phyloP scores from a whole-genome alignment of 2,113 vertebrate species.

The western clawed frog (Xenopus tropicalis) region DNA sequence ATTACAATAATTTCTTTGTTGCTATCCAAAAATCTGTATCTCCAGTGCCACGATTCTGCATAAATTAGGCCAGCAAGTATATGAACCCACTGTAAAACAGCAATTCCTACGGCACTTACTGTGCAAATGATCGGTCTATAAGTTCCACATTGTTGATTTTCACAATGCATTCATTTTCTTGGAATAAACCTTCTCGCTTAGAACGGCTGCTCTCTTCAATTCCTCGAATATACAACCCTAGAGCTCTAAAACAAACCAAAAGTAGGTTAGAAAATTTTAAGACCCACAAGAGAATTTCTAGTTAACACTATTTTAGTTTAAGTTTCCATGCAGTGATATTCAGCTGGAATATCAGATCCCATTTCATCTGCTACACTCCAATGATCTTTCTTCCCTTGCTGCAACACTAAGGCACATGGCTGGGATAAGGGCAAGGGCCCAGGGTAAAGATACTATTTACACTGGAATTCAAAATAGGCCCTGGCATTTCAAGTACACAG shows the following conservation, averaged over 20 bases:
- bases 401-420: too few species aligned
- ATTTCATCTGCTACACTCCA: too few species aligned
- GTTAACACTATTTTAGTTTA: neutral
- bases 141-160: conserved; percentile 87
- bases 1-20: neutral
- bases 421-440: too few species aligned
- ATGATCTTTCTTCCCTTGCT: too few species aligned
- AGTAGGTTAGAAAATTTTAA: neutral
- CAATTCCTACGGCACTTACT: conserved; percentile 71
- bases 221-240: conserved; percentile 86
- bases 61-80: conserved; percentile 37
- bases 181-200: conserved; percentile 80
- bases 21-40: neutral
- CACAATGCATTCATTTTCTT: conserved; percentile 90
- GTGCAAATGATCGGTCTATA: conserved; percentile 87
- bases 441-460: too few species aligned
- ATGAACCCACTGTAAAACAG: conserved; percentile 36
- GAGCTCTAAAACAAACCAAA: conserved; percentile 64
- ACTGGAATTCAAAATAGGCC: too few species aligned
- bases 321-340: too few species aligned
- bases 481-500: too few species aligned
- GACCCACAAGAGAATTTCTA: neutral
- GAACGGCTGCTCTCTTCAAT: conserved; percentile 91
- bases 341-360: too few species aligned
- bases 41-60: conserved; percentile 25